Evolutionary conservation across 2,888 invertebrate genomes (phyloP), one percentile per base, ranked within the genome.

Genomic region (Caenorhabditis drosophilae): DNA sequence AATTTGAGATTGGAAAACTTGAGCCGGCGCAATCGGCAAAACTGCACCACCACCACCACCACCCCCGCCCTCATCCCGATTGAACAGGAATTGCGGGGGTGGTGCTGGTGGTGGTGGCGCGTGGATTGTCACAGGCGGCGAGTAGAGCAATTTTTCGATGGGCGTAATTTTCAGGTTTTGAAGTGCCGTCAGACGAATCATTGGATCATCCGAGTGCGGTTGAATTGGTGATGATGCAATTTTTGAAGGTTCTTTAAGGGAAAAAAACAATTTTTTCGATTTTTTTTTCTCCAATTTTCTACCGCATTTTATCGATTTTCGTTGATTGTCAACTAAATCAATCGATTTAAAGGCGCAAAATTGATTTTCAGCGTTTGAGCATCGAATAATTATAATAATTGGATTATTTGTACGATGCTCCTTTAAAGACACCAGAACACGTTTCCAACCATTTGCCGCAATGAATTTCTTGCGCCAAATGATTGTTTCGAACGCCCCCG

Each of bases 101-200:
- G 35, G 31, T 22, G 31, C 2, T 16, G 55, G 47, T 4, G 41
- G n/a, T 7, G 62, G 36, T 12, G 42, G 22, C 12, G 42, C 38
- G n/a, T n/a, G n/a, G n/a, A n/a, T 60, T n/a, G 54, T 52, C 26
- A 60, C 40, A 18, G 62, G 62, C 1, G 62, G 62, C 22, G 56
- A 56, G 38, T 62, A 62, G 6, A 56, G 38, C 9, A 62, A 22
- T 3, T 51, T 52, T 49, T 62, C 62, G 9, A 62, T 48, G 4
- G 57, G 63, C 1, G 54, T 46, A n/a, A 63, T 53, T 54, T 63
- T 38, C n/a, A 63, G 26, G 22, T 63, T 63, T 36, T 63, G 63
- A 25, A 63, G 57, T 3, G 63, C 57, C 4, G 63, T 63, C n/a
- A 63, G 27, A 4, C 63, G 49, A 27, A 27, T 45, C 4, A 42